Conservation (phyloP, 1,140 invertebrate genomes). For the Matsumurasca onukii region DNA sequence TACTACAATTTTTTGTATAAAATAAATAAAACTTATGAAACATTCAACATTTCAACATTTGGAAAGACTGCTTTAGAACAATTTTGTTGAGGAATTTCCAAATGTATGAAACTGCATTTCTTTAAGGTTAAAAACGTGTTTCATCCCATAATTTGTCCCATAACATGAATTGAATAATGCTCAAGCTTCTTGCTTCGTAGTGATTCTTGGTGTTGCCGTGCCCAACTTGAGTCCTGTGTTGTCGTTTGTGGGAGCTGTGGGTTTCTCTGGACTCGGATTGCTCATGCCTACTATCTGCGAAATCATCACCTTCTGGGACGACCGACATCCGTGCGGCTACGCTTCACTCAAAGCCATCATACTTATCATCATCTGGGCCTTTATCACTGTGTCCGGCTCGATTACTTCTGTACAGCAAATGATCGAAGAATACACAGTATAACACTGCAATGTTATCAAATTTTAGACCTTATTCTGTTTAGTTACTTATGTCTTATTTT, state of each 20-base stretch:
- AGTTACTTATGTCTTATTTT: too few relatives aligned
- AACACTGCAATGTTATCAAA: too few relatives aligned
- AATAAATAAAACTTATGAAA: too few relatives aligned
- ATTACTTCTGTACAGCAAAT: slow-evolving; percentile 60
- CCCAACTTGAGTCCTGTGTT: slow-evolving; percentile 64
- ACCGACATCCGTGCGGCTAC: slow-evolving; percentile 24
- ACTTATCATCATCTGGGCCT: slow-evolving; percentile 54
- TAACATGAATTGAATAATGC: too few relatives aligned
- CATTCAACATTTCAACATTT: too few relatives aligned
- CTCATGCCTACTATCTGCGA: slow-evolving; percentile 65
- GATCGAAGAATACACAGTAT: slow-evolving; percentile 47
- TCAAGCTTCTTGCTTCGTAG: slow-evolving; percentile 41
- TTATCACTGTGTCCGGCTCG: slow-evolving; percentile 64
- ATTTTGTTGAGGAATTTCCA: too few relatives aligned
- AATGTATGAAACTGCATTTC: too few relatives aligned
- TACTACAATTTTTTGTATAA: too few relatives aligned
- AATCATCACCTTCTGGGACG: slow-evolving; percentile 42
- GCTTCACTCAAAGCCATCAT: slow-evolving; percentile 34
- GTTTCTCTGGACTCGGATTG: slow-evolving; percentile 60
- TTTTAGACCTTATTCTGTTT: too few relatives aligned
- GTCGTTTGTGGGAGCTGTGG: slow-evolving; percentile 63
- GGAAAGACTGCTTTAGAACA: too few relatives aligned
- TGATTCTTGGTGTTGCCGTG: slow-evolving; percentile 54
- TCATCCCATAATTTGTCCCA: too few relatives aligned
- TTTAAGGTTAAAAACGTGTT: too few relatives aligned